These are phyloP conservation scores for Ondatra zibethicus DNA, from an alignment of 2,113 vertebrate genomes.

Conservation along the genomic window DNA sequence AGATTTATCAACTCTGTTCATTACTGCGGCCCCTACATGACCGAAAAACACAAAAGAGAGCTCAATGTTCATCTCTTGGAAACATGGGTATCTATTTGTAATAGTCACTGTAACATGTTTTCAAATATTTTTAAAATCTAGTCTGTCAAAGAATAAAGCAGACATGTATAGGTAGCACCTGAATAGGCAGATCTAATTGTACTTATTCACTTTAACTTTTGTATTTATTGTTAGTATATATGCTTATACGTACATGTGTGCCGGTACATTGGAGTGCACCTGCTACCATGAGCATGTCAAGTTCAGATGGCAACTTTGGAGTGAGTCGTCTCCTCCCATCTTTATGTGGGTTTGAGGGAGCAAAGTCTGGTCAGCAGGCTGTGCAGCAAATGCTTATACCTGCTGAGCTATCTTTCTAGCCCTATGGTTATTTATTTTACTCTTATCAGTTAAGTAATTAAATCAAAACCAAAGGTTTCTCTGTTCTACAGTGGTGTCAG, in stretches of 20 bases:
- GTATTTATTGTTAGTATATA: neutral
- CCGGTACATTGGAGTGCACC: too few species aligned
- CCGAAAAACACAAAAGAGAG: neutral
- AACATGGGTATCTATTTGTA: neutral
- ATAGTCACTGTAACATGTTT: neutral
- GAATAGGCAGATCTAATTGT: neutral
- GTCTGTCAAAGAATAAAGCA: conserved; percentile 24
- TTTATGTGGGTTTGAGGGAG: neutral
- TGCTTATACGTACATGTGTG: too few species aligned
- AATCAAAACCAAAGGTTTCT: neutral
- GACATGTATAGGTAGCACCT: neutral
- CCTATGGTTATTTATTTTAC: neutral
- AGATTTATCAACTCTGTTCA: neutral
- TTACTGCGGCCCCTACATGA: too few species aligned
- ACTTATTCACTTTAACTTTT: conserved; percentile 12
- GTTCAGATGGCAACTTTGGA: neutral
- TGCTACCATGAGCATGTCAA: neutral
- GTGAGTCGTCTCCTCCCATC: neutral
- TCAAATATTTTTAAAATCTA: neutral
- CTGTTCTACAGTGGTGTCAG: neutral
- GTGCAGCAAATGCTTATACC: neutral
- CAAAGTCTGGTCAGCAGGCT: neutral
- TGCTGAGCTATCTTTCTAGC: too few species aligned
- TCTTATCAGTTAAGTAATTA: conserved; percentile 12
- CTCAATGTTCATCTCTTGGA: neutral